A percentile compares a stretch with the other conserved stretches of the same genome.
Conservation (phyloP, 2,797 vertebrate genomes). For the Carcharodon carcharias region DNA sequence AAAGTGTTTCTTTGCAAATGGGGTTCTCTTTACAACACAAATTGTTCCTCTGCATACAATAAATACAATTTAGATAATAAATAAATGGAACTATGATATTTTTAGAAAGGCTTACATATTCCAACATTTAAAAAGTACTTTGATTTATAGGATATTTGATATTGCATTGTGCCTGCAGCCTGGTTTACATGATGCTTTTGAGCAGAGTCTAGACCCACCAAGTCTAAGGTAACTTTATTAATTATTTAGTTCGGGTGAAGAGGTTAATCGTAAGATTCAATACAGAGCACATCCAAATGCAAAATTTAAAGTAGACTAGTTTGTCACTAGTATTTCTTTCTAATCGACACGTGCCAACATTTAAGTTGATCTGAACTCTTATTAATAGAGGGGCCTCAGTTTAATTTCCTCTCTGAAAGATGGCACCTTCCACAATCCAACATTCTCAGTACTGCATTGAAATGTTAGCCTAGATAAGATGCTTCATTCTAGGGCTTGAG, state of each 20-base stretch:
- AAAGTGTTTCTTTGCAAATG: neutral
- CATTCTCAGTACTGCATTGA: no score
- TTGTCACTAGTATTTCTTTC: neutral
- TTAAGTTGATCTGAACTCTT: neutral
- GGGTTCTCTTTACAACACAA: neutral
- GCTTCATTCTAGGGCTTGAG: no score
- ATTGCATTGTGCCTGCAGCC: neutral
- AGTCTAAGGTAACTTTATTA: neutral
- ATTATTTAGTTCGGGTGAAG: neutral
- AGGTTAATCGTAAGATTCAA: neutral
- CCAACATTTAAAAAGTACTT: neutral
- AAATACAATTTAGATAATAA: neutral
- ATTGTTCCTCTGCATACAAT: neutral
- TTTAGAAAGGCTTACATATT: neutral
- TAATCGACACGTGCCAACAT: neutral
- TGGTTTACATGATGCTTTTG: neutral
- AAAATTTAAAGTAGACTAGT: neutral
- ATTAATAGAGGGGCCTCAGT: no score
- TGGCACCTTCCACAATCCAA: neutral
- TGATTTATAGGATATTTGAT: neutral
- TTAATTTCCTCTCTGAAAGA: neutral
- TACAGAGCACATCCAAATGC: neutral
- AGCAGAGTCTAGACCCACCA: neutral
- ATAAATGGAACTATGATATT: neutral
- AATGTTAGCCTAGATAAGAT: no score